These are phyloP conservation scores for Prunella fulvescens DNA, from an alignment of 2,113 vertebrate species.

Conservation along the genomic window DNA sequence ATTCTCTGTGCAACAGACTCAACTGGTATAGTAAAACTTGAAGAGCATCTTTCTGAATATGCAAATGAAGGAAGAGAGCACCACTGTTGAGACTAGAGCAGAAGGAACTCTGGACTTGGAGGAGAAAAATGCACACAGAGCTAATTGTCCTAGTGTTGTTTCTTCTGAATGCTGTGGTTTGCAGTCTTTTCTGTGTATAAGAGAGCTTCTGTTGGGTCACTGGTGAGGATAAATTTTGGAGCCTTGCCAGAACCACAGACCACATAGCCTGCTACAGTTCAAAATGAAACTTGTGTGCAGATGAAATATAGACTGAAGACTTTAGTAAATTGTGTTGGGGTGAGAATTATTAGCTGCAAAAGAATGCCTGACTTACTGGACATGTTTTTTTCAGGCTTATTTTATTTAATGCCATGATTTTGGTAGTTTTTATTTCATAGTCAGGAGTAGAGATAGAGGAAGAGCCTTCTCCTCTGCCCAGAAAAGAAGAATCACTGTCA, in stretches of 20 bases:
- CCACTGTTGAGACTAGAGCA: not conserved
- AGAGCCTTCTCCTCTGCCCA: not conserved
- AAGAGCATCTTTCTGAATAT: constrained; percentile 25
- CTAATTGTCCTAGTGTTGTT: not conserved
- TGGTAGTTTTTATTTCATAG: not conserved
- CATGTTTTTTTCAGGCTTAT: not conserved
- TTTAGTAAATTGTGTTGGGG: not conserved
- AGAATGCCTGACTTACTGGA: not conserved
- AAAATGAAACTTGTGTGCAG: constrained; percentile 10
- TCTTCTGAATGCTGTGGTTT: constrained; percentile 3
- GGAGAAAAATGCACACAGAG: not conserved
- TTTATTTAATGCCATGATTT: not conserved
- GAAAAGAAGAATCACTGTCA: not conserved
- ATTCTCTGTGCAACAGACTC: not conserved
- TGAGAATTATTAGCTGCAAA: not conserved
- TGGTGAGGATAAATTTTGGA: constrained; percentile 59
- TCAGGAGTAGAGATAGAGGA: not conserved
- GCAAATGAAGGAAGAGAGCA: not conserved
- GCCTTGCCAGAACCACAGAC: constrained; percentile 62
- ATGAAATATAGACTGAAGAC: constrained; percentile 37
- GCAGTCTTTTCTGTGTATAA: constrained; percentile 22
- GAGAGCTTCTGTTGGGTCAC: constrained; percentile 7
- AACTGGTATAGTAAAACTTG: not conserved
- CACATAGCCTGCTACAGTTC: constrained; percentile 54
- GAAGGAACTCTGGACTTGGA: not conserved